Conservation (phyloP, 2,888 invertebrate species). For the Creontiades dilutus region DNA sequence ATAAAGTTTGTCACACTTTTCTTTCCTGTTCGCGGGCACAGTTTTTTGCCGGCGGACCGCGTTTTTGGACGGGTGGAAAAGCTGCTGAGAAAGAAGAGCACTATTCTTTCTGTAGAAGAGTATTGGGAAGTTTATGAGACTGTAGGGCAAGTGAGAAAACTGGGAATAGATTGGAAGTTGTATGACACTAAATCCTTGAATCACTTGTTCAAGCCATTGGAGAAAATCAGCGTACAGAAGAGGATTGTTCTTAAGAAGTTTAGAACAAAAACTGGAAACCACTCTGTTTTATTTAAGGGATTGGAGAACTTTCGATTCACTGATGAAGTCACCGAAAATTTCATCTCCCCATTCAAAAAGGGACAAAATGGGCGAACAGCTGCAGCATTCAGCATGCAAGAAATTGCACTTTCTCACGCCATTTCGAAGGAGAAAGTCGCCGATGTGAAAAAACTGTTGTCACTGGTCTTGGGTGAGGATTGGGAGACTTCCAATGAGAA, state of each 20-base stretch:
- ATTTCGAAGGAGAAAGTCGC: too few relatives aligned
- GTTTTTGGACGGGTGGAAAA: slow-evolving; percentile 43
- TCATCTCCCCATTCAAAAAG: too few relatives aligned
- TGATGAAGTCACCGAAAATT: too few relatives aligned
- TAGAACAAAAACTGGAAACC: neutral
- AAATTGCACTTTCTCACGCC: too few relatives aligned
- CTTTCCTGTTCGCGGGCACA: slow-evolving; percentile 54
- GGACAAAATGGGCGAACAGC: too few relatives aligned
- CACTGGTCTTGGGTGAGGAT: too few relatives aligned
- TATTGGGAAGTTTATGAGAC: neutral
- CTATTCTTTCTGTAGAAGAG: neutral
- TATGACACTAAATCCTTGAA: neutral
- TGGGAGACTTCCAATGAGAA: too few relatives aligned
- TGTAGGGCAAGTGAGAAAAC: slow-evolving; percentile 2
- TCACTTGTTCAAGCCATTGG: neutral
- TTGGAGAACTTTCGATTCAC: too few relatives aligned
- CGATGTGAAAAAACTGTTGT: too few relatives aligned
- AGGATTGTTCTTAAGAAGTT: slow-evolving; percentile 6
- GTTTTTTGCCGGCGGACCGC: slow-evolving; percentile 44
- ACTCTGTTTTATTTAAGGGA: too few relatives aligned
- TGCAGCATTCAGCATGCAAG: too few relatives aligned
- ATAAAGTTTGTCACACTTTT: neutral
- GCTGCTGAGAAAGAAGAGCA: neutral
- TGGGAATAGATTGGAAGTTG: slow-evolving; percentile 46
- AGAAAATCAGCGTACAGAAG: neutral